Evolutionary conservation across 53 echinoderm and acorn worm species (phyloP).

Genomic region (Holothuria leucospilota): DNA sequence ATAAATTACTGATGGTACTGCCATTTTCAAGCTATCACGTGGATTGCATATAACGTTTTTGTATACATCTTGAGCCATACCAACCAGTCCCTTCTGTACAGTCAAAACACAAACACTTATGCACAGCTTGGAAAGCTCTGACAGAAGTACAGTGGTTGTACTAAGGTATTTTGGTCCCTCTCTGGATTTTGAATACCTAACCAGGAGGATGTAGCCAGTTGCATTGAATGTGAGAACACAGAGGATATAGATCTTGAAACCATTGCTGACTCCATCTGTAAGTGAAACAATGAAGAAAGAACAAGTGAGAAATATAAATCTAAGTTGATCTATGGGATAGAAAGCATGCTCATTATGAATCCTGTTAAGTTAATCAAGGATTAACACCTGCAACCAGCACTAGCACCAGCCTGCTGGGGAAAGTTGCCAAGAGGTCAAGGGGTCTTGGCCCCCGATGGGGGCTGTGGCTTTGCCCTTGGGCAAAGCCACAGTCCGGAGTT

Average conservation of each 20-base stretch:
- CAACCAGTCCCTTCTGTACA: conserved; percentile 72
- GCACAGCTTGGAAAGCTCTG: conserved; percentile 87
- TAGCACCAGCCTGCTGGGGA: too few relatives aligned
- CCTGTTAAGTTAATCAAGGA: too few relatives aligned
- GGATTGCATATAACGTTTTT: conserved; percentile 85
- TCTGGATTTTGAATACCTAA: conserved; percentile 81
- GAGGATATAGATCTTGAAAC: conserved; percentile 90
- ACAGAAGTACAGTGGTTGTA: conserved; percentile 91
- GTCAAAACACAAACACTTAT: conserved; percentile 79
- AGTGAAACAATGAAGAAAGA: too few relatives aligned
- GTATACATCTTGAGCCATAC: conserved; percentile 90
- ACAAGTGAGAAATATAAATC: too few relatives aligned
- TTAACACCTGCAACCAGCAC: too few relatives aligned
- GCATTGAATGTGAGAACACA: conserved; percentile 92
- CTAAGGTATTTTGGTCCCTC: conserved; percentile 77
- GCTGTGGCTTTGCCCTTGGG: too few relatives aligned
- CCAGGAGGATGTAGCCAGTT: conserved; percentile 89
- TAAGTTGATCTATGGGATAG: too few relatives aligned
- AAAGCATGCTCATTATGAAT: too few relatives aligned
- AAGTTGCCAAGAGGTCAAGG: too few relatives aligned
- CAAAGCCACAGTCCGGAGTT: too few relatives aligned
- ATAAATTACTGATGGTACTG: conserved; percentile 91
- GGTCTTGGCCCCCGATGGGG: too few relatives aligned
- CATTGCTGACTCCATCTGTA: conserved; percentile 77
- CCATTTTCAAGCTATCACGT: conserved; percentile 90